These are phyloP conservation scores for Atta texana DNA, from an alignment of 1,140 invertebrate species.

Conservation along the genomic window DNA sequence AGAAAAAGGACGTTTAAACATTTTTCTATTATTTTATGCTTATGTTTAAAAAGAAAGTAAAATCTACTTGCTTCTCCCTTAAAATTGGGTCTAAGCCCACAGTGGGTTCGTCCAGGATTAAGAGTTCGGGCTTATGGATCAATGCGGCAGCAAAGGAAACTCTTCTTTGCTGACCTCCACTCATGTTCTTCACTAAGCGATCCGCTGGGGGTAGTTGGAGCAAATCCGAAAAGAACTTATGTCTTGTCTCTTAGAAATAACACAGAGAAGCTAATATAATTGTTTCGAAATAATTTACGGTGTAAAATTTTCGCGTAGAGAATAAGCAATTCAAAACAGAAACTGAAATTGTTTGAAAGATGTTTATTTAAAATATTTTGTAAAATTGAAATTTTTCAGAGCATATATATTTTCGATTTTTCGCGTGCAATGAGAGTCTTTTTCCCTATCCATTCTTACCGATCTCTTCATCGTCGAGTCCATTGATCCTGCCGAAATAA, in stretches of 20 bases:
- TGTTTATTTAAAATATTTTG: not conserved
- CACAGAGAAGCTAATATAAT: not conserved
- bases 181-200: constrained; percentile 89
- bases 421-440: not conserved
- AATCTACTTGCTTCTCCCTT: constrained; percentile 90
- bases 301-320: not conserved
- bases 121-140: constrained; percentile 94
- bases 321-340: not conserved
- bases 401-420: not conserved
- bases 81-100: constrained; percentile 96
- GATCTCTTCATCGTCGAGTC: constrained; percentile 90
- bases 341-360: not conserved
- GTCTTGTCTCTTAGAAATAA: constrained; percentile 86
- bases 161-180: constrained; percentile 95
- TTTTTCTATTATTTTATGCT: constrained; percentile 23
- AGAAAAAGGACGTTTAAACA: constrained; percentile 33
- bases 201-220: constrained; percentile 90
- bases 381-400: not conserved
- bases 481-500: constrained; percentile 96
- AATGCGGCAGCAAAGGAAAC: constrained; percentile 95
- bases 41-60: constrained; percentile 46
- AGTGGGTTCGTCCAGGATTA: constrained; percentile 97
- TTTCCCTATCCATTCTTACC: constrained; percentile 71
- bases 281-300: not conserved
- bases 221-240: constrained; percentile 90